These are phyloP conservation scores for Morone saxatilis DNA, from an alignment of 2,113 vertebrate genomes.

Conservation along the genomic window DNA sequence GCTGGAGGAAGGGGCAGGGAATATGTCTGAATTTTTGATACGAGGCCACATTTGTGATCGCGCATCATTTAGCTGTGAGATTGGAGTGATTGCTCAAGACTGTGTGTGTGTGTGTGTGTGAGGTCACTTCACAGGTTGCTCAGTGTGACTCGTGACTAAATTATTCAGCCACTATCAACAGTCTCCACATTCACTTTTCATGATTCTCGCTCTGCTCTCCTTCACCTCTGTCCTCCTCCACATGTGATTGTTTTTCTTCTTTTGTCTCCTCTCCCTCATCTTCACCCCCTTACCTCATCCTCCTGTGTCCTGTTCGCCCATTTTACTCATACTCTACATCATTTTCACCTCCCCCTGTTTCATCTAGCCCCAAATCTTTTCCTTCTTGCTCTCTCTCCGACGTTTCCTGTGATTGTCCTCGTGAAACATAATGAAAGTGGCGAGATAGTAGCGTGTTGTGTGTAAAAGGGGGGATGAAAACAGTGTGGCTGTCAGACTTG, in stretches of 20 bases:
- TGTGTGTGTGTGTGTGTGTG: neutral
- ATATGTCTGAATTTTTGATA: neutral
- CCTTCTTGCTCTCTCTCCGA: neutral
- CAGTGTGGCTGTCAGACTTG: slow-evolving; percentile 32
- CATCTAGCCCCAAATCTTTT: neutral
- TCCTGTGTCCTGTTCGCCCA: neutral
- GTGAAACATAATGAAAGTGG: slow-evolving; percentile 38
- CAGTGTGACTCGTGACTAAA: slow-evolving; percentile 35
- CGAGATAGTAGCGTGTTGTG: neutral
- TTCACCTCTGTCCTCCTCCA: slow-evolving; percentile 23
- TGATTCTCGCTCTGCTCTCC: slow-evolving; percentile 4
- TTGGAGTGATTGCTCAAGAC: neutral
- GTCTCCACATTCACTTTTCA: slow-evolving; percentile 46
- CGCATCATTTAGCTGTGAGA: slow-evolving; percentile 10
- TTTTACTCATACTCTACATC: neutral
- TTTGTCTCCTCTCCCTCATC: neutral
- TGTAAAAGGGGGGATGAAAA: slow-evolving; percentile 21
- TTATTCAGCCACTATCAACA: slow-evolving; percentile 60
- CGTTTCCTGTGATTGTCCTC: neutral
- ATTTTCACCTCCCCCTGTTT: neutral
- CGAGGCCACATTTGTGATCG: neutral
- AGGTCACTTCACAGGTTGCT: slow-evolving; percentile 21
- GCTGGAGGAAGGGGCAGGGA: neutral
- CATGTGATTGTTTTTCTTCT: slow-evolving; percentile 1
- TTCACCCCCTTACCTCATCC: neutral